Conservation (phyloP, 2,888 invertebrate genomes). For the Apomyelois bistriatella region DNA sequence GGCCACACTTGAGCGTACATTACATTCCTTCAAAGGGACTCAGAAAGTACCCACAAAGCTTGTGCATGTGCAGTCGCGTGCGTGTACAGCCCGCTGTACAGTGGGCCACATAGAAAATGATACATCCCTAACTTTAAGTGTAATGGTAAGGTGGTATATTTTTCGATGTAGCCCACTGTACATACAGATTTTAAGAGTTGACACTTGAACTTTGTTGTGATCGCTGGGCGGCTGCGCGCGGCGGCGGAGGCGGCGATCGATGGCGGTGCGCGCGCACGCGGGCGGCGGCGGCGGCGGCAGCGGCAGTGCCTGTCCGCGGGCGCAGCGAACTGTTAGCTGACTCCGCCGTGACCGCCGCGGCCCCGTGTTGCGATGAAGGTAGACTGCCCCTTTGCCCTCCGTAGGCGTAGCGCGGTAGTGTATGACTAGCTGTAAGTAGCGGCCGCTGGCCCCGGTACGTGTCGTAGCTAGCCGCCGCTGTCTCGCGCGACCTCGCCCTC, state of each 20-base stretch:
- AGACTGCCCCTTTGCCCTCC: constrained; percentile 49
- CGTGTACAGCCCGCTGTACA: too few species aligned
- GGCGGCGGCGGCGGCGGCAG: constrained; percentile 16
- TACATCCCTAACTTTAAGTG: too few species aligned
- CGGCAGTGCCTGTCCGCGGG: constrained; percentile 31
- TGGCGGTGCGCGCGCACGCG: constrained; percentile 17
- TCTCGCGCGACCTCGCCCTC: constrained; percentile 31
- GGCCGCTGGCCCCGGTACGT: constrained; percentile 55
- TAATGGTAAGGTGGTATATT: too few species aligned
- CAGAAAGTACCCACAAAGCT: too few species aligned
- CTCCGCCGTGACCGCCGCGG: constrained; percentile 38
- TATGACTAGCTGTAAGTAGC: constrained; percentile 67
- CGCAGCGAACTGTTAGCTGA: constrained; percentile 33
- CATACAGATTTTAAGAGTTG: constrained; percentile 16
- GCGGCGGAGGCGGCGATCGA: constrained; percentile 18
- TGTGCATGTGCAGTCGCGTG: too few species aligned
- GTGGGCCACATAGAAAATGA: too few species aligned
- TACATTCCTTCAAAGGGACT: too few species aligned
- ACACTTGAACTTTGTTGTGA: constrained; percentile 36
- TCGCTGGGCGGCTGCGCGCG: constrained; percentile 17
- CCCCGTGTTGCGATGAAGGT: constrained; percentile 74
- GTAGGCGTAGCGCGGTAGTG: constrained; percentile 68
- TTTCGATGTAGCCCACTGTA: background rate
- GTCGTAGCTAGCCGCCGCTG: constrained; percentile 42
- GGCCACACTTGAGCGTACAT: too few species aligned